Evolutionary conservation across 2,888 invertebrate genomes (phyloP).

Genomic region (Aphodius sticticus): DNA sequence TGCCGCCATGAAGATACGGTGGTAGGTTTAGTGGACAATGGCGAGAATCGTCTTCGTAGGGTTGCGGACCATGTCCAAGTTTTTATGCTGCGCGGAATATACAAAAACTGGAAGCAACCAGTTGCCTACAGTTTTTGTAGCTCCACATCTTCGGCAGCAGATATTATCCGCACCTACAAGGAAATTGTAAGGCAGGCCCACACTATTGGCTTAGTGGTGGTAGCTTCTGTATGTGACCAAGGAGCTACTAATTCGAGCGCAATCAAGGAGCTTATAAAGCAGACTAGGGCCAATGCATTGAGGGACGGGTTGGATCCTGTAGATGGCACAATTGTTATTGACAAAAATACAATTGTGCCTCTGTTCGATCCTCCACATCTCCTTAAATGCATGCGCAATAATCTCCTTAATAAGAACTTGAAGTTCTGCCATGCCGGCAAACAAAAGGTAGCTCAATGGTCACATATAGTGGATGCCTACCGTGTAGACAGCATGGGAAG

Average conservation of each 20-base stretch:
- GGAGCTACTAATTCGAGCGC: constrained; percentile 21
- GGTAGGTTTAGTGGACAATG: constrained; percentile 32
- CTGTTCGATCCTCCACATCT: constrained; percentile 35
- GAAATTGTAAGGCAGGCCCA: constrained; percentile 38
- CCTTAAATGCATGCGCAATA: too few species aligned
- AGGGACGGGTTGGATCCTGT: neutral
- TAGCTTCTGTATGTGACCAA: constrained; percentile 25
- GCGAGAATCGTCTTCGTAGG: neutral
- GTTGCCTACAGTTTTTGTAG: constrained; percentile 35
- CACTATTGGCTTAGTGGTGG: constrained; percentile 27
- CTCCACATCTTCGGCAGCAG: constrained; percentile 13
- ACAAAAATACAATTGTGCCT: constrained; percentile 16
- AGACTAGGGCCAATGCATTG: constrained; percentile 32
- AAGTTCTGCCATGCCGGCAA: constrained; percentile 16
- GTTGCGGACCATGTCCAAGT: constrained; percentile 39
- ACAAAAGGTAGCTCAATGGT: constrained; percentile 32
- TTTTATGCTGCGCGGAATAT: constrained; percentile 37
- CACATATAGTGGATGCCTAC: constrained; percentile 38
- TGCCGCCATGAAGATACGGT: constrained; percentile 31
- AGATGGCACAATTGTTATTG: constrained; percentile 12
- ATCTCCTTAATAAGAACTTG: constrained; percentile 34
- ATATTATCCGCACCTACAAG: constrained; percentile 39
- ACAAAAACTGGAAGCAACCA: constrained; percentile 38
- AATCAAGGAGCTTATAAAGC: constrained; percentile 28
- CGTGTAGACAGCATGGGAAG: constrained; percentile 35